These are phyloP conservation scores for Parnassius smintheus DNA, from an alignment of 2,888 invertebrate genomes.

Conservation along the genomic window DNA sequence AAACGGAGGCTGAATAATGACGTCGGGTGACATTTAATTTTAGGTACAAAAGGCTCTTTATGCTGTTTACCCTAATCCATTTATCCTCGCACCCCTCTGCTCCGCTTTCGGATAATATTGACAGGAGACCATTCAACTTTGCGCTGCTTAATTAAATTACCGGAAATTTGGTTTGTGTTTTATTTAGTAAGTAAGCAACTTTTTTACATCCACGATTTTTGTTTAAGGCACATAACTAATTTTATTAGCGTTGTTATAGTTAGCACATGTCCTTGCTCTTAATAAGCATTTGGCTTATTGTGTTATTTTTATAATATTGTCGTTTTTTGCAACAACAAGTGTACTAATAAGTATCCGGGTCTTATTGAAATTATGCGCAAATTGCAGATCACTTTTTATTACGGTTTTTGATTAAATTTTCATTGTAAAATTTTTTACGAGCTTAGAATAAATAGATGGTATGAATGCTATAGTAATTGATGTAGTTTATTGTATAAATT, in stretches of 20 bases:
- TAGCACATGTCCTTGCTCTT: no score
- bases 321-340: no score
- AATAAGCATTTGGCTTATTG: no score
- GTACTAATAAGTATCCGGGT: neutral
- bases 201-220: neutral
- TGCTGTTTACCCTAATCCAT: constrained; percentile 76
- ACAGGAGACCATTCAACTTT: constrained; percentile 57
- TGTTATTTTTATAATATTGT: no score
- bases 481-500: no score
- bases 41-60: constrained; percentile 78
- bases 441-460: no score
- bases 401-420: neutral
- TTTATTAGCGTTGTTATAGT: no score
- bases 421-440: no score
- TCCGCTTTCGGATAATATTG: constrained; percentile 50
- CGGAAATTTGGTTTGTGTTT: constrained; percentile 34
- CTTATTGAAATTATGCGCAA: neutral
- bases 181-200: constrained; percentile 20
- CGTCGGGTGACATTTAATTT: constrained; percentile 77
- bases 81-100: constrained; percentile 35
- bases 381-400: neutral
- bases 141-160: constrained; percentile 52
- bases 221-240: no score
- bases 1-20: constrained; percentile 72
- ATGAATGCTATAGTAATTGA: no score